phyloP scores from a whole-genome alignment of 2,113 vertebrate genomes.

The Stigmatopora nigra region DNA sequence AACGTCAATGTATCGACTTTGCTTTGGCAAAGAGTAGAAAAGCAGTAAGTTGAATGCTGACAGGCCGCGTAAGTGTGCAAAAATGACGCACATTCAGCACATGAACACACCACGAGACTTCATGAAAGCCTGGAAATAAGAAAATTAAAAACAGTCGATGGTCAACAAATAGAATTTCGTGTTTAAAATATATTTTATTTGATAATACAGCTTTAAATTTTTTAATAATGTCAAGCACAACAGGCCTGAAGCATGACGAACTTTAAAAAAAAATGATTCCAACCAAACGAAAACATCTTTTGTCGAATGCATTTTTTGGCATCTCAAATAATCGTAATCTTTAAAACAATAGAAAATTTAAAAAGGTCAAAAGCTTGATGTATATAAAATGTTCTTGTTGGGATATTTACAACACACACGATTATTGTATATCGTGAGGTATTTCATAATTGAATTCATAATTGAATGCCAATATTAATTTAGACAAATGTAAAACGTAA shows the following conservation, averaged over 20 bases:
- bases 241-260: not conserved
- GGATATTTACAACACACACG: not conserved
- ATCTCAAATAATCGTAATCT: not conserved
- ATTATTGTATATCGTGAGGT: not conserved
- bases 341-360: not conserved
- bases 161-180: not conserved
- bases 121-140: not conserved
- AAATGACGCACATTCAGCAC: slow-evolving; percentile 22
- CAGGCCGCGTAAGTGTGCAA: slow-evolving; percentile 36
- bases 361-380: not conserved
- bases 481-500: no score
- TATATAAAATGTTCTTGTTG: not conserved
- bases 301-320: not conserved
- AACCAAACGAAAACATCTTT: not conserved
- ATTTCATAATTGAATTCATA: not conserved
- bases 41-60: slow-evolving; percentile 43
- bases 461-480: not conserved
- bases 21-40: slow-evolving; percentile 47
- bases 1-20: slow-evolving; percentile 60
- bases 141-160: not conserved
- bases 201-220: not conserved
- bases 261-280: no score
- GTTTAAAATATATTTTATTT: not conserved
- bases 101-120: not conserved
- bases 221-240: not conserved